These are phyloP conservation scores for Lucilia cuprina DNA, from an alignment of 1,140 invertebrate species.

Conservation along the genomic window DNA sequence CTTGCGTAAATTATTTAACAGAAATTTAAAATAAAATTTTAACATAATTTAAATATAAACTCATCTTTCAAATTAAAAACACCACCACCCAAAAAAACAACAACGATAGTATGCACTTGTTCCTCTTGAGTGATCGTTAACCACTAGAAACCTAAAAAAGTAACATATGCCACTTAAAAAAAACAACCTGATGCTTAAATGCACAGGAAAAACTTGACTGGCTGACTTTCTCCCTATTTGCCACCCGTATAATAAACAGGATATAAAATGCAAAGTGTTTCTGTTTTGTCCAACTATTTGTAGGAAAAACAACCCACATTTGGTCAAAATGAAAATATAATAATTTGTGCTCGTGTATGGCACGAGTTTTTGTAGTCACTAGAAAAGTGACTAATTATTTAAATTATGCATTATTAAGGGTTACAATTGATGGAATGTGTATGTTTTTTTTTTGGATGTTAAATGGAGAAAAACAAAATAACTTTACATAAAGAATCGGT, in stretches of 20 bases:
- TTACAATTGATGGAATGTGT: constrained; percentile 25
- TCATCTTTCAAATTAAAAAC: not conserved
- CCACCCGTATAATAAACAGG: constrained; percentile 9
- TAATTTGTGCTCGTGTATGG: constrained; percentile 8
- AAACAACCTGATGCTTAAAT: constrained; percentile 7
- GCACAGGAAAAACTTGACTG: not conserved
- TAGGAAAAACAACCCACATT: not conserved
- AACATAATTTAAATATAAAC: constrained; percentile 9
- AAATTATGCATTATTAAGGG: constrained; percentile 32
- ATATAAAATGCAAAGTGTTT: constrained; percentile 27
- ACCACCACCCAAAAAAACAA: not conserved
- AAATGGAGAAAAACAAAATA: not conserved
- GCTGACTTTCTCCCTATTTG: not conserved
- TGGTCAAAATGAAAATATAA: not conserved
- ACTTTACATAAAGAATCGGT: constrained; percentile 25
- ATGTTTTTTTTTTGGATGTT: not conserved
- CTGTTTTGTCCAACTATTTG: not conserved
- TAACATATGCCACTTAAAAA: not conserved
- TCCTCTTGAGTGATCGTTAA: constrained; percentile 3
- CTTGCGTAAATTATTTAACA: not conserved
- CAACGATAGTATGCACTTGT: not conserved
- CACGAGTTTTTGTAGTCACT: constrained; percentile 12
- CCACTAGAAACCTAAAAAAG: not conserved
- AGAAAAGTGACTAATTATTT: constrained; percentile 21
- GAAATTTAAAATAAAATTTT: not conserved